Evolutionary conservation across 2,888 invertebrate species (phyloP).

Genomic region (Charanyca ferruginea): DNA sequence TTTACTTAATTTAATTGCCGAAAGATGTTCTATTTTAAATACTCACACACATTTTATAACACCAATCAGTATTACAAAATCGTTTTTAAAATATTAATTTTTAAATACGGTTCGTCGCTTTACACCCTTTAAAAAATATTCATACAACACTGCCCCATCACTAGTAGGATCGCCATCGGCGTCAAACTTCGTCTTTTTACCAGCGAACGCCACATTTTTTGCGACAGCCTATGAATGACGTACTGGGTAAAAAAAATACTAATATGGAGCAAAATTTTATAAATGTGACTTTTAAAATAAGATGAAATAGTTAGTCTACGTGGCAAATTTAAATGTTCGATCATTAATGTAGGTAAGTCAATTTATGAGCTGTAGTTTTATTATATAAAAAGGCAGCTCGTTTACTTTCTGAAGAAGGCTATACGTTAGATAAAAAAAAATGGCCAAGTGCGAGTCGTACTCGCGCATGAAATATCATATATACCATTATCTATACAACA

Average conservation of each 20-base stretch:
- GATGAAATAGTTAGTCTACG: neutral
- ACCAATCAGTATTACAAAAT: no score
- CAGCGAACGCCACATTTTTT: conserved; percentile 46
- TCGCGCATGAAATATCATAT: no score
- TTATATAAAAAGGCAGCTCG: conserved; percentile 24
- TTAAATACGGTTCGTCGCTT: no score
- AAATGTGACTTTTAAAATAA: conserved; percentile 25
- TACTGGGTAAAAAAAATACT: conserved; percentile 28
- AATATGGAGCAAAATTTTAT: conserved; percentile 34
- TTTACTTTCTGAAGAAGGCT: conserved; percentile 11
- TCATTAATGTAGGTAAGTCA: conserved; percentile 15
- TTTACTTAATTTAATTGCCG: no score
- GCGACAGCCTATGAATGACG: conserved; percentile 43
- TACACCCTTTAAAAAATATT: no score
- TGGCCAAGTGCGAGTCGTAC: no score
- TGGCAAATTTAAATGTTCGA: conserved; percentile 6
- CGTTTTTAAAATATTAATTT: no score
- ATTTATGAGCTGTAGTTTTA: conserved; percentile 14
- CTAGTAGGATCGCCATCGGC: conserved; percentile 44
- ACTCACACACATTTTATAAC: no score
- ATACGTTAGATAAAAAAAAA: no score
- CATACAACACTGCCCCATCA: conserved; percentile 24
- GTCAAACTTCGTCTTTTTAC: conserved; percentile 49
- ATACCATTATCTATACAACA: no score
- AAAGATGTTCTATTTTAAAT: no score